phyloP scores from a whole-genome alignment of 2,888 invertebrate species.

The Dinocampus coccinellae region DNA sequence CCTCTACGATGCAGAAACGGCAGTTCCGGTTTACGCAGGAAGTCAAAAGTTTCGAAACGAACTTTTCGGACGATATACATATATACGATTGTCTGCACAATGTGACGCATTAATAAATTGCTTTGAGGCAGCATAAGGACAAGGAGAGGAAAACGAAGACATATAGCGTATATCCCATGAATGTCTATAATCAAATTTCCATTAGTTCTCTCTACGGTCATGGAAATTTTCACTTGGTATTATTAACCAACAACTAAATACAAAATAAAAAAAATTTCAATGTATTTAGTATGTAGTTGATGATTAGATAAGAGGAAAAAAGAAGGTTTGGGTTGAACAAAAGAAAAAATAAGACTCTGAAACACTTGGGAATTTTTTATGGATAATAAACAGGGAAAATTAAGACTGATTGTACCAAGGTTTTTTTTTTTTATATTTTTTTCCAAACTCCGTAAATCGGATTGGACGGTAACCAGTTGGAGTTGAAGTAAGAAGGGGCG shows the following conservation, averaged over 20 bases:
- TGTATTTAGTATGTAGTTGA: background rate
- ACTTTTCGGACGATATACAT: constrained; percentile 47
- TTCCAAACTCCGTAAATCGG: background rate
- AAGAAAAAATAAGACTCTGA: background rate
- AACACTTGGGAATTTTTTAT: background rate
- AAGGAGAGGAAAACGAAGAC: constrained; percentile 1
- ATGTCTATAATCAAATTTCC: constrained; percentile 49
- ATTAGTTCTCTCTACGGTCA: constrained; percentile 40
- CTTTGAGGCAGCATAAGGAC: constrained; percentile 29
- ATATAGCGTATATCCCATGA: constrained; percentile 42
- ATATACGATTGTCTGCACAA: constrained; percentile 24
- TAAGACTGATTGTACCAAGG: constrained; percentile 17
- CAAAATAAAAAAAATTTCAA: background rate
- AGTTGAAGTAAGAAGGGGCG: constrained; percentile 48
- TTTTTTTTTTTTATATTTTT: background rate
- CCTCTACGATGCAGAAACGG: constrained; percentile 24
- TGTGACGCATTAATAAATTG: constrained; percentile 50
- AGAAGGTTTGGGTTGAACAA: background rate
- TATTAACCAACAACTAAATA: background rate
- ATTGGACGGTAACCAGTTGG: constrained; percentile 27
- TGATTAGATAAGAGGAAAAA: background rate
- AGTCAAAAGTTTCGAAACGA: constrained; percentile 38
- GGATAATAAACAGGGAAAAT: constrained; percentile 6
- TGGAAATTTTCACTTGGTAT: background rate
- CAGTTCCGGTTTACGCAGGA: constrained; percentile 33